Evolutionary conservation across 1,140 invertebrate species (phyloP), one percentile per base, ranked within the genome.

Genomic region (Drosophila grimshawi): DNA sequence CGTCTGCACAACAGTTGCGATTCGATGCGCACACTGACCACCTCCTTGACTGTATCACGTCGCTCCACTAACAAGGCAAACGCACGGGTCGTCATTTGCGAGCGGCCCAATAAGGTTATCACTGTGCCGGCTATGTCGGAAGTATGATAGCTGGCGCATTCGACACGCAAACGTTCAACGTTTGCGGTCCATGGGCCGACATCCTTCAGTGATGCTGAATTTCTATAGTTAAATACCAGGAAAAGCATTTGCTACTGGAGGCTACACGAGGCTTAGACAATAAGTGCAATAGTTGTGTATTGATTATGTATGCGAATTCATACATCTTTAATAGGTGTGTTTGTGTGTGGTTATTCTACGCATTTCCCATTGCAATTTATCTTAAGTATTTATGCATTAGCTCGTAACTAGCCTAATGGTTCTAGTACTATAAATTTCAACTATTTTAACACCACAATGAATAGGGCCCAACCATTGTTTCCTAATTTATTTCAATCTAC

Each of bases 21-120:
- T 62, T 92, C 92, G 1, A 92, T 92, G 91, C 76, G 92, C 5
- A 92, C 92, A 0, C 51, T 92, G 33, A 92, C 92, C 70, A 92
- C 92, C 5, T 92, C 92, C 1, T 65, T 92, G 43, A 92, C 90
- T 2, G 89, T 92, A 1, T 92, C 90, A 19, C 66, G 89, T 1
- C 81, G 89, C 32, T 92, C 90, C 10, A 92, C 88, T 4, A 92
- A 85, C 57, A 92, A 90, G 48, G 71, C 89, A 5, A 81, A 90
- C 29, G 86, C 92, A 7, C 76, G 86, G 1, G 92, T 92, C 2
- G 81, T 92, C 7, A 92, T 92, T 46, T 83, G 90, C 11, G 92
- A 92, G 53, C 60, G 90, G 1, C 89, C 90, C 53, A 91, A 56
- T 60, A 92, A 85, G 56, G 70, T 83, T 5, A 61, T 86, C 32